Base-by-base conservation (phyloP, 2,797 vertebrate genomes). In the Enteromius thamalakanensis region DNA sequence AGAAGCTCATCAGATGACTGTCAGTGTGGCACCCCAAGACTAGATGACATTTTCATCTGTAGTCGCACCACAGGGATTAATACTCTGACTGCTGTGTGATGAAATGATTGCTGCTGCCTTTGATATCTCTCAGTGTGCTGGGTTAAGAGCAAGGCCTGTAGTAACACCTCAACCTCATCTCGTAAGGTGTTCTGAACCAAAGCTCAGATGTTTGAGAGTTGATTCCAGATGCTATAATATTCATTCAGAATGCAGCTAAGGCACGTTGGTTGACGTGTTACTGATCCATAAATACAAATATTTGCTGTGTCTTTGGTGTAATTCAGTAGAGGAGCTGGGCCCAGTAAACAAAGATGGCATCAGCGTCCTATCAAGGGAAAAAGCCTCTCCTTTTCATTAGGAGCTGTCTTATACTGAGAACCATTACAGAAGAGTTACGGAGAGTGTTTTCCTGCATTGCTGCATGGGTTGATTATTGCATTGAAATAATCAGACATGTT, bases 41-140 rank as follows among this genome's bases (percentile, higher is more conserved):
- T 70, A 7, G 23, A 14, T 60, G 69, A 49, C 45, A 70, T 76
- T 85, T 77, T 72, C 72, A 82, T 81, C 76, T 79, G 10, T 82
- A 47, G 75, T 12, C 64, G 76, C 80, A 47, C 71, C 14, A 49
- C 34, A 15, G 65, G 62, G 70, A 49, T 75, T 72, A 64, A 60
- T 68, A 80, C 19, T 23, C 29, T 37, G 49, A 45, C 55, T 47
- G 21, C 19, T 34, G 64, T 10, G 34, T 58, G 51, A 37, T 76
- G 34, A 76, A 75, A 37, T 17, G 74, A 23, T 76, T 40, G 32
- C 17, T 75, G 21, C 17, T 62, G 65, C 14, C 64, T 81, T 76
- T 81, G 79, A 85, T 85, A 34, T 34, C 4, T 12, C 37, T 17
- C 72, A 69, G 79, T 71, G 40, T 34, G 65, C 55, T 45, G 42